These are phyloP conservation scores for Craterocephalus amniculus DNA, from an alignment of 2,797 vertebrate species.

Conservation along the genomic window DNA sequence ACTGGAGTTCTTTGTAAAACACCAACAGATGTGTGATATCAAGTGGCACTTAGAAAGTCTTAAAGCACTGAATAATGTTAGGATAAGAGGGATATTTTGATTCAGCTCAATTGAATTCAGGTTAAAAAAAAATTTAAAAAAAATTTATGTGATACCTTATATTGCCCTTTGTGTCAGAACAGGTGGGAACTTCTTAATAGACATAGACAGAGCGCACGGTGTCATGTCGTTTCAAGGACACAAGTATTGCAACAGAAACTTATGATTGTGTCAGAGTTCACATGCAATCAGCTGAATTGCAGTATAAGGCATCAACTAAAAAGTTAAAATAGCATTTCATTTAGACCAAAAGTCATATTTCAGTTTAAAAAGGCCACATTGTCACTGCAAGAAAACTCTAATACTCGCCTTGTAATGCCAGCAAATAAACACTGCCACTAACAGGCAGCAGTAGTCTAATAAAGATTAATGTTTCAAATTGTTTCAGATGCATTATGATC, in stretches of 20 bases:
- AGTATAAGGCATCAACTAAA: constrained; percentile 45
- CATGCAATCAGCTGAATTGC: constrained; percentile 1
- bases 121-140: not conserved
- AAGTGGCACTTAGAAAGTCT: constrained; percentile 59
- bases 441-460: constrained; percentile 22
- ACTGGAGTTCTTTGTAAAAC: constrained; percentile 56
- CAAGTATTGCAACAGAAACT: not conserved
- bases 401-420: not conserved
- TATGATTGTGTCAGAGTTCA: constrained; percentile 13
- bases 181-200: not conserved
- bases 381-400: constrained; percentile 30
- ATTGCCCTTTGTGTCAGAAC: not conserved
- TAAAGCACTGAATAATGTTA: constrained; percentile 45
- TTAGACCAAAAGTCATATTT: constrained; percentile 7
- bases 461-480: constrained; percentile 22
- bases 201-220: not conserved
- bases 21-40: constrained; percentile 37
- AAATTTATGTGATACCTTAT: not conserved
- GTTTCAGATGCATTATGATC: constrained; percentile 10
- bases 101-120: not conserved
- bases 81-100: constrained; percentile 20
- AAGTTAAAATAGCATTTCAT: constrained; percentile 20
- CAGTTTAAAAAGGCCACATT: constrained; percentile 49
- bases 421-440: constrained; percentile 1
- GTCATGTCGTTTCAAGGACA: constrained; percentile 11